Conservation (phyloP, 2,113 vertebrate species). For the Holacanthus passer region DNA sequence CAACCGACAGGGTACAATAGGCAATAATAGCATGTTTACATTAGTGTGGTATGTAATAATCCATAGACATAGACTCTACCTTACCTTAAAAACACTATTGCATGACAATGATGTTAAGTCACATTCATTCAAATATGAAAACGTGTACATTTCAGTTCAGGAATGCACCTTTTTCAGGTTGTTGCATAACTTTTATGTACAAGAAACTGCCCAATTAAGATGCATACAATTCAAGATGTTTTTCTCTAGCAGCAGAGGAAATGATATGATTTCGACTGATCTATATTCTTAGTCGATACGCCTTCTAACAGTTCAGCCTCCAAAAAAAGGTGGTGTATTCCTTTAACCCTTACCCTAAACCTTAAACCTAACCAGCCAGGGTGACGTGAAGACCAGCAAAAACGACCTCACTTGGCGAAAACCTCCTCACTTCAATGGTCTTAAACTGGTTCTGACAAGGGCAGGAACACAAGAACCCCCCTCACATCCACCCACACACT, state of each 20-base stretch:
- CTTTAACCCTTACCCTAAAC: background rate
- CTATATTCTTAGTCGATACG: background rate
- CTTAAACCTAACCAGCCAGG: background rate
- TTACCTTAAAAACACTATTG: background rate
- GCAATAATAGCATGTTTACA: too few relatives aligned
- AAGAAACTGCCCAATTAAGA: background rate
- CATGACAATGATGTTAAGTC: background rate
- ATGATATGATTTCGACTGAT: background rate
- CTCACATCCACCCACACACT: background rate
- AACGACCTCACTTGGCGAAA: constrained; percentile 20
- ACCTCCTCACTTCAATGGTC: constrained; percentile 36
- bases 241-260: background rate
- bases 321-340: background rate
- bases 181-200: background rate
- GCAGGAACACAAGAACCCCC: constrained; percentile 24
- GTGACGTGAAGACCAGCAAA: constrained; percentile 4
- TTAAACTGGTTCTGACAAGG: constrained; percentile 57
- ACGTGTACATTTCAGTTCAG: background rate
- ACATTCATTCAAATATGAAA: background rate
- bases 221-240: background rate
- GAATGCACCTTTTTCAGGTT: background rate
- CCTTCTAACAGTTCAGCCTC: background rate
- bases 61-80: too few relatives aligned
- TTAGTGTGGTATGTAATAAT: too few relatives aligned
- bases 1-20: too few relatives aligned